Evolutionary conservation across 64 coral and sea anemone genomes (phyloP), one percentile per base, ranked within the genome.

Genomic region (Astreopora myriophthalma): DNA sequence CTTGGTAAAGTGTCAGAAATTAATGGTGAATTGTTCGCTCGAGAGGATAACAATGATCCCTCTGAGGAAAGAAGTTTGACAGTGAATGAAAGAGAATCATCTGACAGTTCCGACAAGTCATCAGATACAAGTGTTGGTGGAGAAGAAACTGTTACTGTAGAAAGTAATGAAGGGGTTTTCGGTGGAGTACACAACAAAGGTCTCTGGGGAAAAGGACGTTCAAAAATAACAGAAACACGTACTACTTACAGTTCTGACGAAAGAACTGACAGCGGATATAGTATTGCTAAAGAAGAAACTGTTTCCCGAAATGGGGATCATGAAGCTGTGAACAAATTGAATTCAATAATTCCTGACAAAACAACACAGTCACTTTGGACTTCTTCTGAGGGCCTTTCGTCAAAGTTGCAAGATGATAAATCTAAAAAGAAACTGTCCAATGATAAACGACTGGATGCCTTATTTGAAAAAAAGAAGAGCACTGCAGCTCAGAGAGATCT

Each of bases 391-490:
- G 20, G n/a, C 34, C 19, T 37, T 3, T n/a, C 22, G 29, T 31
- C 38, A 70, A 7, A 17, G 10, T 6, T 55, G 1, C 10, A n/a
- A 14, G 16, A 71, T 1, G 62, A 48, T 70, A 26, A 61, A 26
- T 6, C 39, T 11, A 81, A 81, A 69, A 68, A 82, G 48, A 25
- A 52, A 8, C 13, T 69, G 1, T 91, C 88, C 4, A 96, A 96
- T 48, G 92, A 93, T n/a, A 96, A 55, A 68, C 80, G 95, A 90
- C 95, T 96, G 6, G 74, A 86, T 68, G 95, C 95, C 0, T 42
- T 93, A 17, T 19, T 87, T 36, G 91, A 80, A 51, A 79, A 66
- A 63, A 66, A 90, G 35, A 88, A 89, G 5, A 79, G 17, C 32
- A 29, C 40, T 7, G 26, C 17, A 7, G 83, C 91, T 27, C 88